Evolutionary conservation across 2,797 vertebrate species (phyloP).

Genomic region (Thamnophis elegans): DNA sequence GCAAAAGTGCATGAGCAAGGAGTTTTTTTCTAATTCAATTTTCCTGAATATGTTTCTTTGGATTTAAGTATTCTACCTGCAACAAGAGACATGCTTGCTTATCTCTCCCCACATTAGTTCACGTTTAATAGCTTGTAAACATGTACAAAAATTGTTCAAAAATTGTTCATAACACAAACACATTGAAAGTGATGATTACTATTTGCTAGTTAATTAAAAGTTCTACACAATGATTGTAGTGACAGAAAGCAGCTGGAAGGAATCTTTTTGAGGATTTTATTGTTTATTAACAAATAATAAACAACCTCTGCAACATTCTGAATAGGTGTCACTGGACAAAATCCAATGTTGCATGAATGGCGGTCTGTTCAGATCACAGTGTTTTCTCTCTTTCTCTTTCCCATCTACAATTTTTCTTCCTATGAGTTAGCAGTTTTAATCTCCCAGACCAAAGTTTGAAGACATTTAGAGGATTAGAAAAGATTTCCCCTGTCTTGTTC

Average conservation of each 20-base stretch:
- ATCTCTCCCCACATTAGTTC: not conserved
- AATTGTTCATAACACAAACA: not conserved
- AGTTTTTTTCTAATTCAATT: not conserved
- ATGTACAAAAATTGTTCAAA: not conserved
- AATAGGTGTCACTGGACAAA: not conserved
- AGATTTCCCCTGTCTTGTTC: not conserved
- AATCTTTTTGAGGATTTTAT: not conserved
- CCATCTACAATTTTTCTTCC: not conserved
- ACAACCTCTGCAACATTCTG: not conserved
- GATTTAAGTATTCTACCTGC: not conserved
- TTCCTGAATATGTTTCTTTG: not conserved
- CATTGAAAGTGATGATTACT: not conserved
- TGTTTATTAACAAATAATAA: not conserved
- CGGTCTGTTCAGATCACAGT: not conserved
- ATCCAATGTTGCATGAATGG: not conserved
- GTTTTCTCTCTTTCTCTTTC: not conserved
- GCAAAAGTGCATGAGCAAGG: not conserved
- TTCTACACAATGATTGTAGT: not conserved
- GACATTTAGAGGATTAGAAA: not conserved
- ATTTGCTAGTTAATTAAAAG: not conserved
- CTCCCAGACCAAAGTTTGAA: not conserved
- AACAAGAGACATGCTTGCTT: not conserved
- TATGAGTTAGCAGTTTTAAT: not conserved
- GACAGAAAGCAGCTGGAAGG: not conserved
- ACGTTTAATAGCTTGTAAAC: constrained; percentile 2